These are phyloP conservation scores for Petrolisthes cinctipes DNA, from an alignment of 2,888 invertebrate species.

Conservation along the genomic window DNA sequence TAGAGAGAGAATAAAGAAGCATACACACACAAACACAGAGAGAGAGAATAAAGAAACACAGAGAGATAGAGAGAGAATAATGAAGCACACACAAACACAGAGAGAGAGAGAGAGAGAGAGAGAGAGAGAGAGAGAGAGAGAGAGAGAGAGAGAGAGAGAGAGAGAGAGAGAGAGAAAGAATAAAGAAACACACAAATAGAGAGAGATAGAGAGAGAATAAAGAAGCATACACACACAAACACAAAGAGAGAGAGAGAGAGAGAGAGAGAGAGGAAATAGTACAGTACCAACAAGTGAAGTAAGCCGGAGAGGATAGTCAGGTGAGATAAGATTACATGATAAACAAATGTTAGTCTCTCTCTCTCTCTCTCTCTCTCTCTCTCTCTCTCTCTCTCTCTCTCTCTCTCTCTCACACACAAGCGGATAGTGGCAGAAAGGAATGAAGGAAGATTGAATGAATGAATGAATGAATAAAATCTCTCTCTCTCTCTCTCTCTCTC, in stretches of 20 bases:
- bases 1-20: too few relatives aligned
- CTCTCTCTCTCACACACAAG: too few relatives aligned
- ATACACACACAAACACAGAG: too few relatives aligned
- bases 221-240: neutral
- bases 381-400: too few relatives aligned
- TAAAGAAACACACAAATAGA: neutral
- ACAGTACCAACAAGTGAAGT: neutral
- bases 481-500: too few relatives aligned
- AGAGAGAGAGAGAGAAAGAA: neutral
- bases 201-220: neutral
- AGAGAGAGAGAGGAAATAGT: neutral
- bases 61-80: neutral
- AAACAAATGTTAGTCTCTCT: too few relatives aligned
- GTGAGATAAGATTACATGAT: constrained; percentile 1
- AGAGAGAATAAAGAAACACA: neutral
- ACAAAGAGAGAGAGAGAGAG: neutral
- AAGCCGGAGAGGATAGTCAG: constrained; percentile 1
- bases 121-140: neutral
- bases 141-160: neutral
- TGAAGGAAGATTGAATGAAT: too few relatives aligned
- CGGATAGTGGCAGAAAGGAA: too few relatives aligned
- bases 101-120: neutral
- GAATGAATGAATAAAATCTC: too few relatives aligned
- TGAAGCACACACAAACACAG: too few relatives aligned
- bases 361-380: too few relatives aligned